A percentile compares a stretch with the other conserved stretches of the same genome.
Evolutionary conservation across 1,140 invertebrate species (phyloP).

Genomic region (Berghia stephanieae): DNA sequence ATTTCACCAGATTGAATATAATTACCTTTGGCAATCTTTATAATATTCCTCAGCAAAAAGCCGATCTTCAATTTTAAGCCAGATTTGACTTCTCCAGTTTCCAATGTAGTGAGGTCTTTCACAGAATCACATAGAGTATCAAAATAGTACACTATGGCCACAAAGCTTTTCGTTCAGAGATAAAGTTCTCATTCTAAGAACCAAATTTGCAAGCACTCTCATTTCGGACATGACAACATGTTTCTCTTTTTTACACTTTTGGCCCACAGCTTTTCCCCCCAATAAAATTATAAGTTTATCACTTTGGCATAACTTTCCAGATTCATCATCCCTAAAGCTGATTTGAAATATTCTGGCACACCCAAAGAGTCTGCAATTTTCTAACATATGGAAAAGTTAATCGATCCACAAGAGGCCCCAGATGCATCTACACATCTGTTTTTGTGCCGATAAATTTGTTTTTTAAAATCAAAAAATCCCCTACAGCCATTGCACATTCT

Average conservation of each 20-base stretch:
- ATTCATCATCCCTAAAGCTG: slow-evolving; percentile 30
- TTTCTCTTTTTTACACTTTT: slow-evolving; percentile 23
- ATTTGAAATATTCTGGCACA: too few relatives aligned
- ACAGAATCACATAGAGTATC: neutral
- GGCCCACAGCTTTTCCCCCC: slow-evolving; percentile 27
- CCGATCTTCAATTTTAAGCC: neutral
- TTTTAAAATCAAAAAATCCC: slow-evolving; percentile 24
- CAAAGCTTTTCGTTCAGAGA: neutral
- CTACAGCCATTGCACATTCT: slow-evolving; percentile 31
- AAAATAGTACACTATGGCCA: neutral
- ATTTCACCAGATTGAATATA: neutral
- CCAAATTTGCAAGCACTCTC: too few relatives aligned
- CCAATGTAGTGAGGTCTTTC: neutral
- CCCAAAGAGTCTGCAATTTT: neutral
- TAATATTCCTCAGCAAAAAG: neutral
- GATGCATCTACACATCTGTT: neutral
- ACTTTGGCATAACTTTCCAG: slow-evolving; percentile 21
- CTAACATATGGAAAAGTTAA: neutral
- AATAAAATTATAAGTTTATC: slow-evolving; percentile 16
- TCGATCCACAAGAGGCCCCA: neutral
- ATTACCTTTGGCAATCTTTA: neutral
- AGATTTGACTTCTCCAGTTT: neutral
- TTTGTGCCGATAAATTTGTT: slow-evolving; percentile 17
- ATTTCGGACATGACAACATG: neutral
- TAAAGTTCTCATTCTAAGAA: too few relatives aligned